phyloP scores from a whole-genome alignment of 2,888 invertebrate genomes.

The Sylvicola fuscatus region DNA sequence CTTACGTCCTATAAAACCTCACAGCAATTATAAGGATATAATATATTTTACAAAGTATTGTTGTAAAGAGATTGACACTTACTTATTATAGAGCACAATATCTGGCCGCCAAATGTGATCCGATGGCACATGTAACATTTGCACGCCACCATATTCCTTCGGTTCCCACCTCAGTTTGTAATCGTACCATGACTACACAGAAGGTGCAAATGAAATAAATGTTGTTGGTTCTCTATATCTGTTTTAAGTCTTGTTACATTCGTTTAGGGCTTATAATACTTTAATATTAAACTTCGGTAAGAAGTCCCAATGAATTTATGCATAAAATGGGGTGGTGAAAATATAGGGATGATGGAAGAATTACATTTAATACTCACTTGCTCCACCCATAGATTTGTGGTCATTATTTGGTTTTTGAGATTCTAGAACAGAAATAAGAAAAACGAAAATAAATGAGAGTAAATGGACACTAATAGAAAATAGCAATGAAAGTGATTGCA shows the following conservation, averaged over 20 bases:
- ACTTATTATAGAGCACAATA: constrained; percentile 69
- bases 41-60: no score
- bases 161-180: constrained; percentile 76
- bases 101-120: constrained; percentile 72
- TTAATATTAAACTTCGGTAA: no score
- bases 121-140: constrained; percentile 67
- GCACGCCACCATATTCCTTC: constrained; percentile 64
- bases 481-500: background rate
- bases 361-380: constrained; percentile 34
- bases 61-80: constrained; percentile 17
- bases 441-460: background rate
- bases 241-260: no score
- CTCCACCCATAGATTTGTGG: constrained; percentile 57
- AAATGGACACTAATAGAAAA: background rate
- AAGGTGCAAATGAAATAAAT: no score
- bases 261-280: no score
- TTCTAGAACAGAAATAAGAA: constrained; percentile 45
- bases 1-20: no score
- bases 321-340: no score
- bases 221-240: no score
- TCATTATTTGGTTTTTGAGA: constrained; percentile 87
- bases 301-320: no score
- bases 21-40: no score
- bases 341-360: no score
- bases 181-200: constrained; percentile 63